A percentile compares a stretch with the other conserved stretches of the same genome.
These are phyloP conservation scores for Anomalospiza imberbis DNA, from an alignment of 2,797 vertebrate genomes.

Conservation along the genomic window DNA sequence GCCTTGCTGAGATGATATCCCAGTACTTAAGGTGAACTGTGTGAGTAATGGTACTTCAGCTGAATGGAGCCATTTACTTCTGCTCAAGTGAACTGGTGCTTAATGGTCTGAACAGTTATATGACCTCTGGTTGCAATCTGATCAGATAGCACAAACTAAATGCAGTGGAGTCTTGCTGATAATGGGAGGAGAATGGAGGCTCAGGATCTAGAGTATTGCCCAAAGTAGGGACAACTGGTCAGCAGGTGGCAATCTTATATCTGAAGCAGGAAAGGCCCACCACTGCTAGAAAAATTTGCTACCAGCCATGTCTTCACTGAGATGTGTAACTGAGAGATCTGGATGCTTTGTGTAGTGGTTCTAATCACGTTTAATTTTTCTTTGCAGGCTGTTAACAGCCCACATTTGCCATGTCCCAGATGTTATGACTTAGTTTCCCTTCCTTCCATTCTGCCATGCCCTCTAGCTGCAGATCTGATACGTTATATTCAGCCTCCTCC, in stretches of 20 bases:
- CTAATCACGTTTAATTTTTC: not conserved
- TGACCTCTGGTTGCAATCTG: slow-evolving; percentile 37
- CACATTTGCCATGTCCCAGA: not conserved
- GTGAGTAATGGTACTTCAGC: slow-evolving; percentile 17
- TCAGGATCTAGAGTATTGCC: not conserved
- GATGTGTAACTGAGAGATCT: not conserved
- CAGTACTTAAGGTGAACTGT: not conserved
- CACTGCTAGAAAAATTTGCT: not conserved
- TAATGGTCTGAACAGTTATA: slow-evolving; percentile 48
- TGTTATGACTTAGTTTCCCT: not conserved
- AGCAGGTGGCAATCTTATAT: slow-evolving; percentile 24
- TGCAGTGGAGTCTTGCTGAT: not conserved
- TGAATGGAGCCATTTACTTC: slow-evolving; percentile 39
- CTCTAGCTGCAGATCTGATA: not conserved
- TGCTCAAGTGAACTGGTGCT: slow-evolving; percentile 26
- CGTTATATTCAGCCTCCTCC: not conserved
- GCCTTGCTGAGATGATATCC: slow-evolving; percentile 16
- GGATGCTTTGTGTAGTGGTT: not conserved
- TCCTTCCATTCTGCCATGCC: not conserved
- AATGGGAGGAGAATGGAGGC: not conserved
- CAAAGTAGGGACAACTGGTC: not conserved
- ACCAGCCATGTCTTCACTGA: not conserved
- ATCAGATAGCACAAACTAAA: slow-evolving; percentile 12
- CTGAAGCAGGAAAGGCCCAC: not conserved
- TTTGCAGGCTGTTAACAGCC: not conserved